Evolutionary conservation across 1,140 invertebrate species (phyloP).

Genomic region (Cydia fagiglandana): DNA sequence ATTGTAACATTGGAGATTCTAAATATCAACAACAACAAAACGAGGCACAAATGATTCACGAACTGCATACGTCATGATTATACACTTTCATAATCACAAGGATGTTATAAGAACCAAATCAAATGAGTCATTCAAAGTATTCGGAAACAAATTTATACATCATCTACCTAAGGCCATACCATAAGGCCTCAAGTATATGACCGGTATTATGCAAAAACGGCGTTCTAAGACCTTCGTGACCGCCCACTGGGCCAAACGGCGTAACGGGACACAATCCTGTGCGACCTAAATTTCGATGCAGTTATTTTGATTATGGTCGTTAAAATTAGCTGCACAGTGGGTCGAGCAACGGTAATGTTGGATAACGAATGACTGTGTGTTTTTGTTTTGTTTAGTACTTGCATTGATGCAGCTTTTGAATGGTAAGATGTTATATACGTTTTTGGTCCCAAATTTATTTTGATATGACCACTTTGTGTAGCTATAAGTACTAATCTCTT

Average conservation of each 20-base stretch:
- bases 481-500: too few relatives aligned
- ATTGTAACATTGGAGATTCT: too few relatives aligned
- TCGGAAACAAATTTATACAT: too few relatives aligned
- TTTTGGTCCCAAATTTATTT: too few relatives aligned
- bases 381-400: not conserved
- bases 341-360: constrained; percentile 12
- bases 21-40: too few relatives aligned
- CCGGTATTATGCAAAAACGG: not conserved
- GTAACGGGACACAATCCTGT: constrained; percentile 17
- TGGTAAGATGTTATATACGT: too few relatives aligned
- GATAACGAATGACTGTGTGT: constrained; percentile 18
- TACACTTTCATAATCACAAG: too few relatives aligned
- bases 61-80: too few relatives aligned
- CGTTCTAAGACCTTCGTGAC: not conserved
- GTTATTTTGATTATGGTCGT: constrained; percentile 26
- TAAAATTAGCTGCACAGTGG: constrained; percentile 30
- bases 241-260: constrained; percentile 22
- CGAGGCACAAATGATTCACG: too few relatives aligned
- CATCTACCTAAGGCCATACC: not conserved
- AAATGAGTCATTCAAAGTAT: too few relatives aligned
- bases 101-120: too few relatives aligned
- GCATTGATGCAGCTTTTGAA: not conserved
- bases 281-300: constrained; percentile 5
- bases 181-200: not conserved
- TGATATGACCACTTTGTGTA: too few relatives aligned